A percentile compares a stretch with the other conserved stretches of the same genome.
phyloP scores from a whole-genome alignment of 2,888 invertebrate species.

The Apantesis nais region DNA sequence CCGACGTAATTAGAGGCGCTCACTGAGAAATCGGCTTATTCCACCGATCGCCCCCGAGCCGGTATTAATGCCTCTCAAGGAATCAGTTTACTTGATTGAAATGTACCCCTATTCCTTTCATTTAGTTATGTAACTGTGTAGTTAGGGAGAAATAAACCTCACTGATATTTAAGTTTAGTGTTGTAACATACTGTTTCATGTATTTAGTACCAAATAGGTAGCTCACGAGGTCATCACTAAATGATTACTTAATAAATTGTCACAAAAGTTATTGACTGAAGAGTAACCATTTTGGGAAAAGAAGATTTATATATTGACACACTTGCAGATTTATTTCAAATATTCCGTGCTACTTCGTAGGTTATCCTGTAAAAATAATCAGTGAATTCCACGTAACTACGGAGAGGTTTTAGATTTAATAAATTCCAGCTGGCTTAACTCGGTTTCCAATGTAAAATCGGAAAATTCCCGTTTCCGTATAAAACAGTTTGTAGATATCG shows the following conservation, averaged over 20 bases:
- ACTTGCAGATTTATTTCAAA: not conserved
- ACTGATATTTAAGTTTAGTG: not conserved
- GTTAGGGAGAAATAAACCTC: not conserved
- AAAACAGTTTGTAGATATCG: not conserved
- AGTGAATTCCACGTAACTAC: not conserved
- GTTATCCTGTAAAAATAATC: not conserved
- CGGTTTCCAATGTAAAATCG: not conserved
- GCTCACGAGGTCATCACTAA: not conserved
- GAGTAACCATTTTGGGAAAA: not conserved
- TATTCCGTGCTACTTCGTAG: not conserved
- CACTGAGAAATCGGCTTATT: slow-evolving; percentile 34
- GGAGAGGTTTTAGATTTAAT: not conserved
- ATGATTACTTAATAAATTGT: too few relatives aligned
- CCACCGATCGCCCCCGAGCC: slow-evolving; percentile 21
- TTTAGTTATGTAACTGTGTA: slow-evolving; percentile 3
- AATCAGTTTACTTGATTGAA: slow-evolving; percentile 10
- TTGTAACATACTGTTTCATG: not conserved
- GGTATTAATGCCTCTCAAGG: slow-evolving; percentile 9
- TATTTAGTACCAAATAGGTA: too few relatives aligned
- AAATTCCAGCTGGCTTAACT: not conserved
- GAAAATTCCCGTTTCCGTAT: slow-evolving; percentile 5
- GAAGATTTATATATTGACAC: not conserved
- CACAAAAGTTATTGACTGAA: too few relatives aligned
- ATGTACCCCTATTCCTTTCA: not conserved
- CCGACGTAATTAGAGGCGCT: slow-evolving; percentile 29